Percentiles rank a stretch among this genome's conserved stretches.
Evolutionary conservation across 2,113 vertebrate species (phyloP).

Genomic region (Phodopus roborovskii): DNA sequence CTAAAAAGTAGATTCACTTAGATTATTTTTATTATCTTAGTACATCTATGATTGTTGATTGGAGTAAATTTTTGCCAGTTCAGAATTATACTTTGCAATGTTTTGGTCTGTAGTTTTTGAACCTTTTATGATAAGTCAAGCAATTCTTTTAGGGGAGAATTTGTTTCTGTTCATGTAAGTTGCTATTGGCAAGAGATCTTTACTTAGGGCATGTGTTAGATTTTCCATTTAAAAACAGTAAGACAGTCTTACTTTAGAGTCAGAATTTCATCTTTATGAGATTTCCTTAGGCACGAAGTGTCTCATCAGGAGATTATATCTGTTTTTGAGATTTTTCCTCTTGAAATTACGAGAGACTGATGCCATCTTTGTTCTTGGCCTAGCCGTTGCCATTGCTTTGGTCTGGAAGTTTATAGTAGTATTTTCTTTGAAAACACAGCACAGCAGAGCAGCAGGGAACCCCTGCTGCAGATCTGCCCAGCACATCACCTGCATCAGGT

Average conservation of each 20-base stretch:
- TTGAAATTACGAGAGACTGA: neutral
- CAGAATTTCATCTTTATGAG: neutral
- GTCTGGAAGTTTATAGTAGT: conserved; percentile 20
- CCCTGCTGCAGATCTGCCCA: conserved; percentile 88
- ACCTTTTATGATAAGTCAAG: neutral
- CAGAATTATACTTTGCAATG: conserved; percentile 34
- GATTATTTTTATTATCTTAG: conserved; percentile 13
- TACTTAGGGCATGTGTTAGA: neutral
- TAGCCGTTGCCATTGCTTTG: neutral
- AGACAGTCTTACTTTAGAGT: neutral
- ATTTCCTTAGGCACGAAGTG: neutral
- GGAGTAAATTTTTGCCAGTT: neutral
- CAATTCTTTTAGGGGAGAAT: conserved; percentile 7
- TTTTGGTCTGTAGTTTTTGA: conserved; percentile 12
- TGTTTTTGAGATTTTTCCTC: conserved; percentile 15
- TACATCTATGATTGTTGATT: neutral
- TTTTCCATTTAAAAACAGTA: neutral
- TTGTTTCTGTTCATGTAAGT: neutral
- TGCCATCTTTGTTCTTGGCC: neutral
- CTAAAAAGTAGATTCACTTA: neutral
- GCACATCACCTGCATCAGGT: conserved; percentile 82
- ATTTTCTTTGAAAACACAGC: conserved; percentile 85
- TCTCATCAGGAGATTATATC: conserved; percentile 13
- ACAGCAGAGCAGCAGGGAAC: conserved; percentile 90
- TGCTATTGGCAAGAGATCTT: neutral